Evolutionary conservation across 2,888 invertebrate genomes (phyloP), one percentile per base, ranked within the genome.

Genomic region (Phyllotreta striolata): DNA sequence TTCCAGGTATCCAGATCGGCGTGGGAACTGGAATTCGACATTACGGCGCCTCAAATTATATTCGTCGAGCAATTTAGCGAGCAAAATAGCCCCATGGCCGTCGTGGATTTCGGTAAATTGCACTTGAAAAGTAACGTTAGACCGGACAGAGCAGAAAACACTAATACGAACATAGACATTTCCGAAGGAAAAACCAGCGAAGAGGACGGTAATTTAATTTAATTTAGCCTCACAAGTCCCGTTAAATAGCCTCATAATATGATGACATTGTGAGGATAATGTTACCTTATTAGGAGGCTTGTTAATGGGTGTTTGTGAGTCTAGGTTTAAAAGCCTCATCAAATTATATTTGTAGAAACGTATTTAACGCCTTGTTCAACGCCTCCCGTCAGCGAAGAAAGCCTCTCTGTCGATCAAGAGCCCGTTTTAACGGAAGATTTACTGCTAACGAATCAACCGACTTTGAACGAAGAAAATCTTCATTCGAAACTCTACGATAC

Each of bases 31-130:
- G 90, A 94, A 77, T 85, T 97, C 71, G 95, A 97, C 80, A 92
- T 98, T 69, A 93, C 93, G 3, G 96, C 97, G 1, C 97, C 97
- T 0, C 95, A 96, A 80, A 93, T 98, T 69, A 87, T 96, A 73
- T 86, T 96, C 68, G 93, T 95, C 43, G 95, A 96, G 78, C 87
- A 89, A 76, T 90, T 92, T 78, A 85, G 85, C 54, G 89, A 91
- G 73, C 86, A 88, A 59, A 91, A 90, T 77, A 89, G 91, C 0
- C 85, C 90, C 7, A 89, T 93, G 73, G 88, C 96, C 55, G 90
- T 97, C 51, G 87, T 95, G 58, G 97, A 97, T 84, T 92, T 98
- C 79, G 98, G 98, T 9, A 88, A 93, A 68, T 86, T 98, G 69
- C 89, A 90, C 71, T 83, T 91, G 44, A 83, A 83, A 9, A 86